These are phyloP conservation scores for Ips typographus DNA, from an alignment of 1,140 invertebrate genomes.

Conservation along the genomic window DNA sequence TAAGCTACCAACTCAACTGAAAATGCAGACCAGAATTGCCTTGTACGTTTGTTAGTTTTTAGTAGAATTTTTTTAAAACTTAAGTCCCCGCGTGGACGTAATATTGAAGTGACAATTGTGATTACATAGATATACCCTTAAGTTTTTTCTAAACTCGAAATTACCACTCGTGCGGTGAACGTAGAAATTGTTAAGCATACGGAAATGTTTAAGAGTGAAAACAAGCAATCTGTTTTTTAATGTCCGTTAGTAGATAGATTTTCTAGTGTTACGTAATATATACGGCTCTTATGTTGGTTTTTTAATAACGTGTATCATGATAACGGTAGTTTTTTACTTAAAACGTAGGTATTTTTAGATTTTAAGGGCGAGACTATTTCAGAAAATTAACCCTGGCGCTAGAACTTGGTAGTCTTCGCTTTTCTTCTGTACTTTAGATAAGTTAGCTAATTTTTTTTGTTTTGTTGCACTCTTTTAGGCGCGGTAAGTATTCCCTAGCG, in stretches of 20 bases:
- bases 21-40: slow-evolving; percentile 37
- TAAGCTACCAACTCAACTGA: too few species aligned
- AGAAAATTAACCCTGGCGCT: slow-evolving; percentile 18
- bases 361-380: neutral
- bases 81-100: slow-evolving; percentile 39
- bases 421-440: slow-evolving; percentile 4
- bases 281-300: slow-evolving; percentile 35
- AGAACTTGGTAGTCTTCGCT: slow-evolving; percentile 19
- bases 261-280: slow-evolving; percentile 25
- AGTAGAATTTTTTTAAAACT: slow-evolving; percentile 49
- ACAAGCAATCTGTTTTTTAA: slow-evolving; percentile 35
- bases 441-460: slow-evolving; percentile 19
- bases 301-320: slow-evolving; percentile 27
- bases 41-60: slow-evolving; percentile 53
- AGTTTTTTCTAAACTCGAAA: slow-evolving; percentile 39
- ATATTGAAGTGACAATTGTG: slow-evolving; percentile 45
- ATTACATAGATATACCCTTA: slow-evolving; percentile 45
- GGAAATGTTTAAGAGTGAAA: slow-evolving; percentile 21
- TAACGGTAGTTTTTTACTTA: slow-evolving; percentile 25
- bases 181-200: slow-evolving; percentile 30
- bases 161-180: slow-evolving; percentile 7
- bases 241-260: slow-evolving; percentile 36
- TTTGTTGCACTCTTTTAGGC: slow-evolving; percentile 11
- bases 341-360: neutral
- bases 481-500: slow-evolving; percentile 13